A percentile compares a stretch with the other conserved stretches of the same genome.
These are phyloP conservation scores for Centropus bengalensis DNA, from an alignment of 2,113 vertebrate genomes.

Conservation along the genomic window DNA sequence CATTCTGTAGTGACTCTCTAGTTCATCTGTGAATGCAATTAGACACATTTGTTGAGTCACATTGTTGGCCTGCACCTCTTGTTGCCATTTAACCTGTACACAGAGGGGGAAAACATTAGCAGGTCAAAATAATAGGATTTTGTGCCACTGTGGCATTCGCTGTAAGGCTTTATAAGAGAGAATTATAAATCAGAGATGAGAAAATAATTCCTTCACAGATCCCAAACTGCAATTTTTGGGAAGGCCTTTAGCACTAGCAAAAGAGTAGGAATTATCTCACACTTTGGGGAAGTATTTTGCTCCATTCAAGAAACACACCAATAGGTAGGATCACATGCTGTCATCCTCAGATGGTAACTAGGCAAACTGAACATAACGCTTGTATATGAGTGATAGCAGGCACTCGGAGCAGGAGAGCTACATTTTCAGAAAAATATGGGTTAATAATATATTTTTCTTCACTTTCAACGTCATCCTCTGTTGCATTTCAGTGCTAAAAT, in stretches of 20 bases:
- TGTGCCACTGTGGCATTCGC: background rate
- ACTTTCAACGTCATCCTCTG: background rate
- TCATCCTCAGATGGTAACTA: background rate
- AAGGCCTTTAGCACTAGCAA: background rate
- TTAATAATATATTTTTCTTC: background rate
- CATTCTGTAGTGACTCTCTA: background rate
- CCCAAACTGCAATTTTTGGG: background rate
- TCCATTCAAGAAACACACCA: background rate
- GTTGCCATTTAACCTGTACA: background rate
- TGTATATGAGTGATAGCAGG: background rate
- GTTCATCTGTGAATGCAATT: background rate
- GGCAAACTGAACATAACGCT: background rate
- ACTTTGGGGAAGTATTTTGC: background rate
- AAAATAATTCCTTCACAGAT: background rate
- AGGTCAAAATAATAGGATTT: background rate
- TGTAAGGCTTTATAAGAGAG: background rate
- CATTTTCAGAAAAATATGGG: background rate
- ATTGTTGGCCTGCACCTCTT: background rate
- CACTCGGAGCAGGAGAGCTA: background rate
- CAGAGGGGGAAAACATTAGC: background rate
- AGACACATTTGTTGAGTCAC: background rate
- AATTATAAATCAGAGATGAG: background rate
- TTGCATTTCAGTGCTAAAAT: background rate
- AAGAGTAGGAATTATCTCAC: background rate
- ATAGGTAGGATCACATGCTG: background rate